Percentiles rank a stretch among this genome's conserved stretches.
phyloP scores from a whole-genome alignment of 2,888 invertebrate species.

The Julus scandinavius region DNA sequence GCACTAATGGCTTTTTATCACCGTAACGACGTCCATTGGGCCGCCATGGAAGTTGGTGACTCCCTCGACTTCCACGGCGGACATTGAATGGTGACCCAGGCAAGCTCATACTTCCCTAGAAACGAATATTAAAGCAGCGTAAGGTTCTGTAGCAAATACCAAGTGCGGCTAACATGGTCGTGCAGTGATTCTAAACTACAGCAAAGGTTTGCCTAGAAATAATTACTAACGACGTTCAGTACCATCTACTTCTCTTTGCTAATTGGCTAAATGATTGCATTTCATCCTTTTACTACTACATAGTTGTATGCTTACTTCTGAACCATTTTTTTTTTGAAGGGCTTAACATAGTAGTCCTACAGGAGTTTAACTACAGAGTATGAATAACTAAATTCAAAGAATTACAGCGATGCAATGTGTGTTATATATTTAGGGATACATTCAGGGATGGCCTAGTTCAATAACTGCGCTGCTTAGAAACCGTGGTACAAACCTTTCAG shows the following conservation, averaged over 20 bases:
- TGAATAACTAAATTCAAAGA: neutral
- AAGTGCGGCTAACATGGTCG: neutral
- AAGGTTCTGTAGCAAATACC: neutral
- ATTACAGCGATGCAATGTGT: neutral
- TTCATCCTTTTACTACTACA: neutral
- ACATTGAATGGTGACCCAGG: conserved; percentile 97
- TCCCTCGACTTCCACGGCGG: conserved; percentile 88
- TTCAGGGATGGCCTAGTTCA: neutral
- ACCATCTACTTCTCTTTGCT: neutral
- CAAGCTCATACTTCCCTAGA: conserved; percentile 93
- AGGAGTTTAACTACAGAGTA: neutral
- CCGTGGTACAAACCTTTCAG: conserved; percentile 11
- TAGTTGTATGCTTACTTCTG: neutral
- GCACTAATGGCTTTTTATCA: conserved; percentile 91
- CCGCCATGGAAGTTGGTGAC: conserved; percentile 87
- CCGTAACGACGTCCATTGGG: conserved; percentile 79
- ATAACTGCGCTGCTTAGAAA: neutral
- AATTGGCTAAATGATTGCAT: neutral
- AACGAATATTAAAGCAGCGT: neutral
- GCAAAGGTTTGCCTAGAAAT: neutral
- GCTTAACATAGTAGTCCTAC: neutral
- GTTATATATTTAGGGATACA: neutral
- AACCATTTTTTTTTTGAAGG: neutral
- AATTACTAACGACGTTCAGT: neutral
- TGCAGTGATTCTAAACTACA: neutral